Conservation (phyloP, 2,797 vertebrate genomes). For the Avahi laniger region DNA sequence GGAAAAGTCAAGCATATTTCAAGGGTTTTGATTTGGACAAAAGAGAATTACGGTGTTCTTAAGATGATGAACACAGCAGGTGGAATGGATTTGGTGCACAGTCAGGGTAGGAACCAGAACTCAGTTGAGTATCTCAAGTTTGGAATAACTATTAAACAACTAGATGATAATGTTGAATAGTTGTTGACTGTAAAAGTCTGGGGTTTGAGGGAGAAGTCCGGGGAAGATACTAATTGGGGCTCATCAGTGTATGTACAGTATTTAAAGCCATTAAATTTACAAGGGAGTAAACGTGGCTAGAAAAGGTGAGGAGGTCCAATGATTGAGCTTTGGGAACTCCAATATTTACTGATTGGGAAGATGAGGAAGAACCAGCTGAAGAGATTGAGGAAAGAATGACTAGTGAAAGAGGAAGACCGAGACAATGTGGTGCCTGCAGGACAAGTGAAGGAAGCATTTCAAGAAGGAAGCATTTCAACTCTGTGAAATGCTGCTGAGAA, state of each 20-base stretch:
- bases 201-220: neutral
- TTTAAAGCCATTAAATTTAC: neutral
- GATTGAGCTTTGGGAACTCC: neutral
- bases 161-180: neutral
- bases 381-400: neutral
- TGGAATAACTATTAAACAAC: neutral
- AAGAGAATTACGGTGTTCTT: neutral
- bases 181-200: neutral
- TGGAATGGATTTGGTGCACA: neutral
- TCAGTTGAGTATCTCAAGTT: neutral
- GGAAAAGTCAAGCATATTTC: neutral
- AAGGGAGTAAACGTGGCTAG: neutral
- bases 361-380: neutral
- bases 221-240: neutral
- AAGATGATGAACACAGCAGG: neutral
- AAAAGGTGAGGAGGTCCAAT: neutral
- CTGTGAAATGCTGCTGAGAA: neutral
- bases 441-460: neutral
- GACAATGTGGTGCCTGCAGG: neutral
- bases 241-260: neutral
- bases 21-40: conserved; percentile 9
- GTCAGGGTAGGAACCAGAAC: neutral
- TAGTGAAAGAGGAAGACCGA: neutral
- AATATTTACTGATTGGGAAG: neutral
- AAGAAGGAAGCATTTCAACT: neutral